phyloP scores from a whole-genome alignment of 2,888 invertebrate species.

The Keiferia lycopersicella region DNA sequence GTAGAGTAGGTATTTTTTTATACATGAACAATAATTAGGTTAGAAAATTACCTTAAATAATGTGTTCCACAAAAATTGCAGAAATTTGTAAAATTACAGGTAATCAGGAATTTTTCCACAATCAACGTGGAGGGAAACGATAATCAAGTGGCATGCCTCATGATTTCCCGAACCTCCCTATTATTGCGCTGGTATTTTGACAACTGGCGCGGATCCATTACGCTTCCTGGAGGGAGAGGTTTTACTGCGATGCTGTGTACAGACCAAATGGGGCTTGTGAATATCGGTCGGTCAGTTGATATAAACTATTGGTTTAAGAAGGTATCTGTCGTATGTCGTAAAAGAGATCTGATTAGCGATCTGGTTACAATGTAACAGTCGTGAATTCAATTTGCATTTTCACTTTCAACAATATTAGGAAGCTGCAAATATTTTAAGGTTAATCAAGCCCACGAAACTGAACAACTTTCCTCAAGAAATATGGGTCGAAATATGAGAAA shows the following conservation, averaged over 20 bases:
- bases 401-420: too few relatives aligned
- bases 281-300: background rate
- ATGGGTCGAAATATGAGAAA: too few relatives aligned
- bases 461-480: too few relatives aligned
- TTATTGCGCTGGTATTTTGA: constrained; percentile 48
- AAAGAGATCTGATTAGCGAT: too few relatives aligned
- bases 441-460: too few relatives aligned
- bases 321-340: too few relatives aligned
- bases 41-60: background rate
- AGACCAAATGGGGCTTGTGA: background rate
- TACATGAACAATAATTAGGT: background rate
- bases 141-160: constrained; percentile 41
- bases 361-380: too few relatives aligned
- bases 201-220: constrained; percentile 51
- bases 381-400: too few relatives aligned
- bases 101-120: background rate
- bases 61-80: background rate
- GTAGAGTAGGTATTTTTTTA: too few relatives aligned
- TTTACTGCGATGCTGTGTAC: constrained; percentile 42
- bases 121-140: constrained; percentile 23
- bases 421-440: too few relatives aligned
- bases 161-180: constrained; percentile 43
- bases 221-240: constrained; percentile 46
- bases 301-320: background rate
- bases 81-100: background rate